These are phyloP conservation scores for Sinohyriopsis cumingii DNA, from an alignment of 2,888 invertebrate genomes.

Conservation along the genomic window DNA sequence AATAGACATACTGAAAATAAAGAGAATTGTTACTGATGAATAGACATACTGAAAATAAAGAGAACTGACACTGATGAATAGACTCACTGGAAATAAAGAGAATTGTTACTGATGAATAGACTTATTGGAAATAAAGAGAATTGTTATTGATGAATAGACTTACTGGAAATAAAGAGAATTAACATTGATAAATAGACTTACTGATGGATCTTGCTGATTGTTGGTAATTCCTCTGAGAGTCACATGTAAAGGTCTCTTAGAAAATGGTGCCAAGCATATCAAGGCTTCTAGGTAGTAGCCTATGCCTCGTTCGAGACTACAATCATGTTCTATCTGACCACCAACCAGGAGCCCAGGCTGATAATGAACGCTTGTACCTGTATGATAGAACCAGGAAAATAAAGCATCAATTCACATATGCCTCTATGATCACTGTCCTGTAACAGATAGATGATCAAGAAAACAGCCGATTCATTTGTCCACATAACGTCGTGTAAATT, in stretches of 20 bases:
- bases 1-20: too few species aligned
- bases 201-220: slow-evolving; percentile 75
- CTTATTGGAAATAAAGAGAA: background rate
- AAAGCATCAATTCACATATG: background rate
- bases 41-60: too few species aligned
- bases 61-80: background rate
- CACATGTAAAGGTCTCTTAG: slow-evolving; percentile 88
- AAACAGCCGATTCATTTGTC: too few species aligned
- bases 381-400: slow-evolving; percentile 5
- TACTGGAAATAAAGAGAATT: background rate
- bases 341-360: slow-evolving; percentile 93
- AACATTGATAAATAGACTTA: slow-evolving; percentile 47
- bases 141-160: background rate
- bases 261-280: slow-evolving; percentile 92
- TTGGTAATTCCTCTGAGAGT: slow-evolving; percentile 93
- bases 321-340: slow-evolving; percentile 90
- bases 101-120: background rate
- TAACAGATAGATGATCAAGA: too few species aligned
- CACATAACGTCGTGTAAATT: too few species aligned
- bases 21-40: too few species aligned
- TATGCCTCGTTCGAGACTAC: slow-evolving; percentile 84
- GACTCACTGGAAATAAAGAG: background rate
- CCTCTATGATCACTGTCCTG: too few species aligned
- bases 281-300: slow-evolving; percentile 92
- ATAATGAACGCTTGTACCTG: slow-evolving; percentile 89